Base-by-base conservation (phyloP, 2,888 invertebrate species). In the Aspidapion aeneum region DNA sequence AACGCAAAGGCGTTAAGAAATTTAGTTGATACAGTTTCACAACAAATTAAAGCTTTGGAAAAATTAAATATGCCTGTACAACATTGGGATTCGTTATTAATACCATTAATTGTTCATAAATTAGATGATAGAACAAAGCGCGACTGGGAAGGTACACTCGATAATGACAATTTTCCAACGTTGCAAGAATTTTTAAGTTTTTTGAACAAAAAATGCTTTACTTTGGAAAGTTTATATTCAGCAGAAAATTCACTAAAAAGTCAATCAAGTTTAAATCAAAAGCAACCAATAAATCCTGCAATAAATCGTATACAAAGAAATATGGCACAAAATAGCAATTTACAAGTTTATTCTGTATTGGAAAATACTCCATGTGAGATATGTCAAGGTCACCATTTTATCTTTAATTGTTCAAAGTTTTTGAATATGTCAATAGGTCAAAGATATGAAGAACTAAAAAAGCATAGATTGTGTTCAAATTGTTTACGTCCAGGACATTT, bases 31-130 rank as follows among this genome's bases (percentile, higher is more conserved):
- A 55, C 21, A 0, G n/a, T 67, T 20, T 18, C 58, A 49, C 60
- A 64, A 12, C 65, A 68, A 35, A 19, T 50, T 17, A 17, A 51
- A 7, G 63, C 65, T 1, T 50, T 68, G 21, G 55, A 63, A 63
- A 65, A 65, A 55, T 55, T 65, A 52, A 59, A 65, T 1, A 55
- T 60, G 48, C 66, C 67, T 1, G 62, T 63, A n/a, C 54, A 68
- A 1, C 54, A 68, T 1, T 66, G 66, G 68, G 66, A 68, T 55
- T 3, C 17, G 1, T 55, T 67, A 17, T 57, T 68, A 55, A 62
- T 67, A 19, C 63, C 61, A 12, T 12, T 68, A 18, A 51, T 68
- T 19, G 35, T 62, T 18, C 51, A 56, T 57, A 66, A 65, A 49
- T 55, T 68, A 12, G 62, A 68, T 57, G 57, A 61, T 2, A 49